Base-by-base conservation (phyloP, 2,113 vertebrate genomes). In the Aldabrachelys gigantea region DNA sequence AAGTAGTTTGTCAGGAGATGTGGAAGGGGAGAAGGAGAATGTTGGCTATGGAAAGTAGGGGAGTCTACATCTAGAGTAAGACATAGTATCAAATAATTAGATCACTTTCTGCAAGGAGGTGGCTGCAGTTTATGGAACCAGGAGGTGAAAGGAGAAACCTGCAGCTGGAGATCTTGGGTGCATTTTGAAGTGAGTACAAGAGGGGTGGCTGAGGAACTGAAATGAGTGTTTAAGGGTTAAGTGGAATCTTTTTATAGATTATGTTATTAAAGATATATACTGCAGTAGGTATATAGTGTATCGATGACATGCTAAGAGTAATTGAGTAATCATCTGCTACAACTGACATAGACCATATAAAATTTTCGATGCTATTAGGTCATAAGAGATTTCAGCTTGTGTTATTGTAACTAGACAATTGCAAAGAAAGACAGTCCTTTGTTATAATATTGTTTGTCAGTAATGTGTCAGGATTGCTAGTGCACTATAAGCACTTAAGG, bases 361-460 rank as follows among this genome's bases (percentile, higher is more conserved):
- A 93, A 78, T 82, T 80, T 10, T 88, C 49, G 10, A 16, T 83
- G 19, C 52, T 87, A 19, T 69, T 31, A 49, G 76, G 31, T 85
- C 59, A 54, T 50, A 59, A 29, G 52, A 82, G 53, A 82, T 89
- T 93, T 85, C 82, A 84, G 21, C 52, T 56, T 88, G 11, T 92
- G 88, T 93, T 87, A 3, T 83, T 91, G 24, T 83, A 91, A 87
- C 38, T 47, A 89, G 75, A 80, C 44, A 72, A 78, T 22, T 94
- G 84, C 31, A 24, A 92, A 83, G 27, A 84, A 93, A 94, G 95
- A 49, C 6, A 78, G 24, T 13, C 53, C 38, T 85, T 89, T 92
- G 2, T 87, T 53, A 13, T 88, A 84, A 84, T 19, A 80, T 13
- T 65, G 12, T 6, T 81, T 90, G 56, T 91, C 25, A 86, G 0